Percentiles rank a stretch among this genome's conserved stretches.
Conservation (phyloP, 2,113 vertebrate genomes). For the Pelusios castaneus region DNA sequence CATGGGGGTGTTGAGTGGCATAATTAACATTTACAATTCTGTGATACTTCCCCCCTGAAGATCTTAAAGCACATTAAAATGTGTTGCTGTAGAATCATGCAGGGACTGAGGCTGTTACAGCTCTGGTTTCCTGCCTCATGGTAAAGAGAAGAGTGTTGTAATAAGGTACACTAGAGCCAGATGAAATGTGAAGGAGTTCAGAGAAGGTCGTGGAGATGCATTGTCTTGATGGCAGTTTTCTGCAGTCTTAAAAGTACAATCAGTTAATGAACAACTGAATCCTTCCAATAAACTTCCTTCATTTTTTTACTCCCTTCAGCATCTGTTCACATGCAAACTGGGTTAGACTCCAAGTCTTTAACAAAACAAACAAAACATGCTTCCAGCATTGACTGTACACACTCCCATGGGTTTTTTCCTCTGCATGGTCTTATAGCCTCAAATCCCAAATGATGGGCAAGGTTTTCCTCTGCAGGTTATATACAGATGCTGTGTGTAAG, state of each 20-base stretch:
- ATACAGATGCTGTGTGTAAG: too few species aligned
- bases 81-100: not conserved
- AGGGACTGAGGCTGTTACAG: not conserved
- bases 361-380: too few species aligned
- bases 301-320: not conserved
- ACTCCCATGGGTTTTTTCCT: too few species aligned
- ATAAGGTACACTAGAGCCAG: not conserved
- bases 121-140: not conserved
- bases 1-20: too few species aligned
- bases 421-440: too few species aligned
- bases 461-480: too few species aligned
- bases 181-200: not conserved
- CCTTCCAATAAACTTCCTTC: not conserved
- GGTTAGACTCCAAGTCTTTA: slow-evolving; percentile 26
- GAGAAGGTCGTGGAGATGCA: not conserved
- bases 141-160: not conserved
- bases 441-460: too few species aligned
- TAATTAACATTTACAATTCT: not conserved
- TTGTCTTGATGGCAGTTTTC: not conserved
- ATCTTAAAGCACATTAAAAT: not conserved
- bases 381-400: too few species aligned
- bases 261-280: not conserved
- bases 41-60: not conserved
- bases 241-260: slow-evolving; percentile 1
- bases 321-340: not conserved